Percentiles rank a stretch among this genome's conserved stretches.
These are phyloP conservation scores for Pangasius larnaudii DNA, from an alignment of 2,797 vertebrate genomes.

Conservation along the genomic window DNA sequence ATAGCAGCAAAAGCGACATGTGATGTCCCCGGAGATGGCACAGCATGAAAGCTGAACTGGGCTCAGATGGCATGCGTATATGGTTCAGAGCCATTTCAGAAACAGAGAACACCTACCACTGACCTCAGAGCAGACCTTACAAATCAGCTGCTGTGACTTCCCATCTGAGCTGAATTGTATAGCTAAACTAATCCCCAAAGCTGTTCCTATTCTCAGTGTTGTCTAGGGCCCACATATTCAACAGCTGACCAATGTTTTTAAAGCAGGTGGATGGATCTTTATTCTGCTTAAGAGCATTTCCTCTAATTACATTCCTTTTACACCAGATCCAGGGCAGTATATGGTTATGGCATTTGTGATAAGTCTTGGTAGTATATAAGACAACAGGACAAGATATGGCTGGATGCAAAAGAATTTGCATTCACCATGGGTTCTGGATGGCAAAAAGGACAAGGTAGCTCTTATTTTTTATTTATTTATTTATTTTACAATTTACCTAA, in stretches of 20 bases:
- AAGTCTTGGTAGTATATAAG: neutral
- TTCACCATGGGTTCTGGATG: neutral
- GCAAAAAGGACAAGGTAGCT: neutral
- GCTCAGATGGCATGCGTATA: constrained; percentile 13
- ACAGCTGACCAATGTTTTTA: constrained; percentile 41
- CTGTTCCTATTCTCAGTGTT: constrained; percentile 30
- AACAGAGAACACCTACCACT: neutral
- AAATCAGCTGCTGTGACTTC: neutral
- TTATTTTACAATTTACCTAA: too few species aligned
- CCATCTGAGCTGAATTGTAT: constrained; percentile 17
- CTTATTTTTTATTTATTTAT: neutral
- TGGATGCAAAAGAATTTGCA: neutral
- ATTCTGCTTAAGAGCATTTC: neutral
- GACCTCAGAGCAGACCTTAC: neutral
- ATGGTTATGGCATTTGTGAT: neutral
- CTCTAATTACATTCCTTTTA: neutral
- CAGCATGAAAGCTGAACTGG: constrained; percentile 1
- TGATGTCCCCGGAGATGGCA: constrained; percentile 60
- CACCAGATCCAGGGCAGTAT: neutral
- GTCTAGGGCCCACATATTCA: constrained; percentile 15
- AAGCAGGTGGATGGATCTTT: constrained; percentile 31
- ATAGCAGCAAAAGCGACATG: constrained; percentile 56
- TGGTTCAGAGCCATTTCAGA: constrained; percentile 15
- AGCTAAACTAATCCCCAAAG: constrained; percentile 18
- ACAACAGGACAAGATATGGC: neutral